Evolutionary conservation across 2,888 invertebrate species (phyloP), one percentile per base, ranked within the genome.

Genomic region (Hoplodrina ambigua): DNA sequence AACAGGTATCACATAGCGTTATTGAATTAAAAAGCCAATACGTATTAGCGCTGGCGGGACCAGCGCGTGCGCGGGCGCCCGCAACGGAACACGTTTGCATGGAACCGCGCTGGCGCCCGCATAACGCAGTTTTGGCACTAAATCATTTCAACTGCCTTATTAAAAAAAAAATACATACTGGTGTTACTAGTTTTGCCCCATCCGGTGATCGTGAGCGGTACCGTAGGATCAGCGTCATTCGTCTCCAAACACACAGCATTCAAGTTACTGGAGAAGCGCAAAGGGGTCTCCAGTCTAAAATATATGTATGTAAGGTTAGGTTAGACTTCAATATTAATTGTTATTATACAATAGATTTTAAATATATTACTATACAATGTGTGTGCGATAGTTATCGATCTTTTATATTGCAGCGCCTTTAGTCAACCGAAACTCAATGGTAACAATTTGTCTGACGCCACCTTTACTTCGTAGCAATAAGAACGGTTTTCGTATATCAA

Each of bases 101-200:
- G 25, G 25, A 25, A 25, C 25, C 25, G 25, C 25, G 25, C 25
- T 1, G 25, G 25, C 25, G 25, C 25, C 25, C 2, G 25, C 25
- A 2, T 25, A 25, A 25, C 25, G 25, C 25, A 25, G 25, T 25
- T 25, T 25, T 25, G 25, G 25, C 25, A 1, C 25, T 8, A 8
- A 37, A 37, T 37, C 8, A 7, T 37, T 37, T 37, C 8, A 7
- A 37, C 0, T 7, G 7, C 8, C 15, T 46, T 46, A 5, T 46
- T 17, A 46, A 15, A 17, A 46, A 63, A 63, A n/a, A 13, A 19
- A 67, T 75, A 86, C 94, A 79, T 84, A 95, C 95, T 88, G 2
- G 88, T 86, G n/a, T 86, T 91, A 74, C 91, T 94, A 5, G 88
- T 94, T 70, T 86, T 89, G 1, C 96, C 96, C 96, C 96, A 96